Percentiles rank a stretch among this genome's conserved stretches.
phyloP scores from a whole-genome alignment of 2,797 vertebrate genomes.

The Falco novaeseelandiae region DNA sequence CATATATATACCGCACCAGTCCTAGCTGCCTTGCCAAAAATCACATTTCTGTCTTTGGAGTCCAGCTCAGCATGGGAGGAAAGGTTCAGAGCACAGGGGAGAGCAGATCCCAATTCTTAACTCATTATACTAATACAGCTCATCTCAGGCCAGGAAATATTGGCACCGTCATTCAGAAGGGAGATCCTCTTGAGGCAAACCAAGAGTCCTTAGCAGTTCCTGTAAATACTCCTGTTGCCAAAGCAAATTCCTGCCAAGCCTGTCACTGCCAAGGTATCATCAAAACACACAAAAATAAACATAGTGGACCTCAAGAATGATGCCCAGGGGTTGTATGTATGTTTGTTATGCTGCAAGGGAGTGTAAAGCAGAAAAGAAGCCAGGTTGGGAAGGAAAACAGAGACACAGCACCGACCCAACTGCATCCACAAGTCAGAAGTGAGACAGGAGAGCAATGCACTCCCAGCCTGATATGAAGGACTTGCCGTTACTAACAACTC shows the following conservation, averaged over 20 bases:
- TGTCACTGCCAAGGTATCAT: not conserved
- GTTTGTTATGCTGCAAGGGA: not conserved
- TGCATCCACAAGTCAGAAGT: not conserved
- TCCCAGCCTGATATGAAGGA: not conserved
- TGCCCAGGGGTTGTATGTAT: not conserved
- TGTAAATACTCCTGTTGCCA: not conserved
- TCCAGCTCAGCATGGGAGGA: not conserved
- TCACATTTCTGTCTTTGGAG: not conserved
- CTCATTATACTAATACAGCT: not conserved
- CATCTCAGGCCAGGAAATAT: not conserved
- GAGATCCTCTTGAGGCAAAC: not conserved
- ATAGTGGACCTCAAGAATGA: fast-evolving
- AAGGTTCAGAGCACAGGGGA: not conserved
- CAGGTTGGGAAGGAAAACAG: not conserved
- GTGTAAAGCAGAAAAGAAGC: not conserved
- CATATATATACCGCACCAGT: not conserved
- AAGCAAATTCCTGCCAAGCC: not conserved
- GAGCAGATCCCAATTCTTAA: not conserved
- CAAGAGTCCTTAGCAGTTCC: not conserved
- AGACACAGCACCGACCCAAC: not conserved
- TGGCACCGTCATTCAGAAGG: not conserved
- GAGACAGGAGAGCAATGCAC: not conserved
- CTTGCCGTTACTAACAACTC: not conserved
- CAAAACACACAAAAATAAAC: not conserved
- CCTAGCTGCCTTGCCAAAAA: not conserved